Base-by-base conservation (phyloP, 1,140 invertebrate genomes). In the Aphelenchoides fujianensis region DNA sequence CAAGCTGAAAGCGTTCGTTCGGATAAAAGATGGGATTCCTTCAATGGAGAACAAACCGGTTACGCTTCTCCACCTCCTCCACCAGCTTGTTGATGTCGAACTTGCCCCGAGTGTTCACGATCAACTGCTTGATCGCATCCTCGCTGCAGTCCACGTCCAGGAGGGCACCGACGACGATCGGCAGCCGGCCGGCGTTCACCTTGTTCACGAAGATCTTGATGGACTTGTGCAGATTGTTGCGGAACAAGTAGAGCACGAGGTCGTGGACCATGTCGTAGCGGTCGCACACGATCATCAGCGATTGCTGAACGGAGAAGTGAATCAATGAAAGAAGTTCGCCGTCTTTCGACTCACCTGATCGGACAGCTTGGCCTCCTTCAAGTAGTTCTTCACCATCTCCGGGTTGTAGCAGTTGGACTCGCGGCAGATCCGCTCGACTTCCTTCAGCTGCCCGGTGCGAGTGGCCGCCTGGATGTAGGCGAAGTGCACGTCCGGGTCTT, bases 151-250 rank as follows among this genome's bases (percentile, higher is more conserved):
- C 97, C 9, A 99, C 96, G 85, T 99, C 96, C 1, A 99, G 85
- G 0, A 99, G 86, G 61, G 95, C 96, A 37, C 97, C 96, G 23
- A 99, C 91, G 0, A 99, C 96, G 0, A 98, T 95, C 0, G 97
- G 96, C 74, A 99, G 87, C 76, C 96, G 90, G 3, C 93, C 95
- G 16, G 96, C 95, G 86, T 99, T 99, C 2, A 93, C 92, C 89
- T 99, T 99, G 85, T 98, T 96, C 31, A 99, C 97, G 85, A 98
- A 98, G 75, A 98, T 98, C 86, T 98, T 97, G 84, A 99, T 99
- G 84, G 98, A 99, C 82, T 99, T 99, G 85, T 97, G 94, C 48
- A 98, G 87, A 84, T 93, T 97, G 85, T 98, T 99, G 69, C 96
- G 89, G 86, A 99, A 99, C 52, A 99, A 86, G 82, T 99, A 98